Evolutionary conservation across 1,140 invertebrate genomes (phyloP).

Genomic region (Papilio polyxenes): DNA sequence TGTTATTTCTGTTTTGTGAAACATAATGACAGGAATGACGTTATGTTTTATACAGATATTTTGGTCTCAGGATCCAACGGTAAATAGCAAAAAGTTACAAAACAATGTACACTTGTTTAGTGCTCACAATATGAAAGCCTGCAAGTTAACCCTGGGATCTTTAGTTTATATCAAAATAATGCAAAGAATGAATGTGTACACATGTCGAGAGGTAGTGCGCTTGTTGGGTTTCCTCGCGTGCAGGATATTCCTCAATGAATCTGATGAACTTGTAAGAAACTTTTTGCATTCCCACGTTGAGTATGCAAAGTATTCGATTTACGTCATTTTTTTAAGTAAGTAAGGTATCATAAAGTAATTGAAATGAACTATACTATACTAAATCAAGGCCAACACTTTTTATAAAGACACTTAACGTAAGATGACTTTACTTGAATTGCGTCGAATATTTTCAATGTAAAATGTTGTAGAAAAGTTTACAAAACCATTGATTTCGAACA

Average conservation of each 20-base stretch:
- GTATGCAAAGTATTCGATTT: conserved; percentile 27
- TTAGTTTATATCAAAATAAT: conserved; percentile 50
- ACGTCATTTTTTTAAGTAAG: not conserved
- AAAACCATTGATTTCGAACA: too few species aligned
- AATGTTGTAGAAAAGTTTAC: too few species aligned
- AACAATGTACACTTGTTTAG: not conserved
- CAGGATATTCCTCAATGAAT: conserved; percentile 76
- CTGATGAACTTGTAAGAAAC: conserved; percentile 54
- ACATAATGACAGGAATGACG: too few species aligned
- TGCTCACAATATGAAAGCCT: conserved; percentile 50
- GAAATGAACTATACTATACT: too few species aligned
- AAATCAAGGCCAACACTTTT: too few species aligned
- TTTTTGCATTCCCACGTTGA: conserved; percentile 75
- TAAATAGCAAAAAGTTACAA: not conserved
- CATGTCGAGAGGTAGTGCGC: conserved; percentile 67
- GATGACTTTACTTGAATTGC: too few species aligned
- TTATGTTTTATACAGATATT: too few species aligned
- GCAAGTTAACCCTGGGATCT: conserved; percentile 47
- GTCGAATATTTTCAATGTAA: too few species aligned
- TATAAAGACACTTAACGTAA: too few species aligned
- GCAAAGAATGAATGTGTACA: conserved; percentile 46
- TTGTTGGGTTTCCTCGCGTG: conserved; percentile 74
- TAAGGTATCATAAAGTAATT: too few species aligned
- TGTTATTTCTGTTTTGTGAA: too few species aligned
- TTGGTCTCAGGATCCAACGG: too few species aligned